These are phyloP conservation scores for human DNA, from an alignment of 2,113 vertebrate genomes.

Conservation along the genomic window GRCh38 chr3:29683501-29684000, in stretches of 20 bases:
- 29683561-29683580: constrained; percentile 71
- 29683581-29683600: too few relatives aligned
- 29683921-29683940: constrained; percentile 76
- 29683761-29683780: constrained; percentile 77
- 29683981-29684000: constrained; percentile 79
- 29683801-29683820: constrained; percentile 78
- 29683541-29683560: constrained; percentile 9
- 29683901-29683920: constrained; percentile 64
- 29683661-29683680: constrained; percentile 80
- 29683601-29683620: background rate
- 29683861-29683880: constrained; percentile 74
- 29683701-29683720: constrained; percentile 78
- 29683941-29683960: constrained; percentile 74
- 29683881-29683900: constrained; percentile 68
- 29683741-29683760: constrained; percentile 64
- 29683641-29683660: constrained; percentile 71
- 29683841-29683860: constrained; percentile 61
- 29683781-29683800: constrained; percentile 67
- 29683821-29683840: constrained; percentile 71
- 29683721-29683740: constrained; percentile 82
- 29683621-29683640: constrained; percentile 41
- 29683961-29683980: constrained; percentile 65
- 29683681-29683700: constrained; percentile 82
- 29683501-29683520: background rate
- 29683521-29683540: background rate